phyloP scores from a whole-genome alignment of 2,888 invertebrate species.

The Leptodirus hochenwartii region DNA sequence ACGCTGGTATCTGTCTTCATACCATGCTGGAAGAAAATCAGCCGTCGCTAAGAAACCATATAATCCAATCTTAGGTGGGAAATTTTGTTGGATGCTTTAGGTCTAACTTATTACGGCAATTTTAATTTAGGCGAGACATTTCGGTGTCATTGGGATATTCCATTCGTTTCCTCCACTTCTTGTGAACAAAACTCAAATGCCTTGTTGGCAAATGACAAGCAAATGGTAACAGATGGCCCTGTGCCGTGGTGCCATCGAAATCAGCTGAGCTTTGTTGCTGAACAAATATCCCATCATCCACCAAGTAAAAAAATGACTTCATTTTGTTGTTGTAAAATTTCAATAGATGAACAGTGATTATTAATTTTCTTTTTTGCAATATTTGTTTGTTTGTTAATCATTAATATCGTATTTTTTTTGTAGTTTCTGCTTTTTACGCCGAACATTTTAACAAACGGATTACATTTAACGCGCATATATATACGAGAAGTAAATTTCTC shows the following conservation, averaged over 20 bases:
- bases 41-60: constrained; percentile 97
- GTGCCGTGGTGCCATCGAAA: constrained; percentile 78
- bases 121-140: constrained; percentile 61
- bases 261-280: constrained; percentile 87
- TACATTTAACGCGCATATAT: constrained; percentile 87
- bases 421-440: constrained; percentile 97
- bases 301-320: constrained; percentile 43
- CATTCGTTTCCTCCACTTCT: constrained; percentile 8
- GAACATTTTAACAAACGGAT: constrained; percentile 85
- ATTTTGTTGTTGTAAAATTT: constrained; percentile 1
- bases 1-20: constrained; percentile 94
- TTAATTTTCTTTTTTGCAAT: constrained; percentile 1
- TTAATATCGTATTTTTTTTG: constrained; percentile 14
- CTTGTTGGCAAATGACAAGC: constrained; percentile 5
- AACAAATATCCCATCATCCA: constrained; percentile 98
- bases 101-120: too few relatives aligned
- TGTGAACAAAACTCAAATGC: constrained; percentile 9
- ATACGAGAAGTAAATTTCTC: constrained; percentile 98
- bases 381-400: neutral
- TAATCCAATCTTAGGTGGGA: constrained; percentile 94
- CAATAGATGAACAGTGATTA: too few relatives aligned
- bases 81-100: too few relatives aligned
- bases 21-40: constrained; percentile 94
- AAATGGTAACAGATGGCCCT: constrained; percentile 49
- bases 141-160: constrained; percentile 69